Percentiles rank a stretch among this genome's conserved stretches.
Conservation (phyloP, 1,140 invertebrate genomes). For the Procambarus virginalis region DNA sequence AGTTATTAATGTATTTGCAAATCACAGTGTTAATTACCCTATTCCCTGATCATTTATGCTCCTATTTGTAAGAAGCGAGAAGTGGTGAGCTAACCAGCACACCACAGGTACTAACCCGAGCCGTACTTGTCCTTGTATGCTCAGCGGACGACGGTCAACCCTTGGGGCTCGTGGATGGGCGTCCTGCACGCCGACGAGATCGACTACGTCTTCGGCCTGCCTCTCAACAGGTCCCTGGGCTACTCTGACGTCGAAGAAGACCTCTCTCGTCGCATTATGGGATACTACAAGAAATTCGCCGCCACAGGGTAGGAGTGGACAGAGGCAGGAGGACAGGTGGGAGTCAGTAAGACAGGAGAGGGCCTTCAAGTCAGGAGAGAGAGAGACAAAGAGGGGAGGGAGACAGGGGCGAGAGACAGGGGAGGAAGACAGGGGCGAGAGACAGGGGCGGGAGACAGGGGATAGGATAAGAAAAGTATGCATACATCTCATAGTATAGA, state of each 20-base stretch:
- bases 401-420: background rate
- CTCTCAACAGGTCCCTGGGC: slow-evolving; percentile 86
- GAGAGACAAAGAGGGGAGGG: background rate
- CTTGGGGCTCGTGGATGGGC: slow-evolving; percentile 98
- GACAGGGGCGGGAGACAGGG: background rate
- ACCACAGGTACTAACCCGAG: background rate
- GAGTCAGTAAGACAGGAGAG: background rate
- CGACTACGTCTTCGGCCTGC: slow-evolving; percentile 96
- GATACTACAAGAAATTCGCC: slow-evolving; percentile 89
- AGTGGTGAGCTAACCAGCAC: no score
- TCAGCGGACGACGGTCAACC: slow-evolving; percentile 89
- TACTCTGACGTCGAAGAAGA: slow-evolving; percentile 89
- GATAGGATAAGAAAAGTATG: background rate
- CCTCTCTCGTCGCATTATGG: slow-evolving; percentile 89
- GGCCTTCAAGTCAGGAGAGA: background rate
- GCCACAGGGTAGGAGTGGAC: slow-evolving; percentile 83
- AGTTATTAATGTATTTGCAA: no score
- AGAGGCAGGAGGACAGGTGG: background rate
- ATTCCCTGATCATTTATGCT: no score
- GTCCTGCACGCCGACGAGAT: slow-evolving; percentile 98
- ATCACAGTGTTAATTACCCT: no score
- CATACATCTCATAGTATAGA: no score
- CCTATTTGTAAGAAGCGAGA: no score
- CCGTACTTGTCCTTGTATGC: background rate
- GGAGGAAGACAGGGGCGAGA: background rate